Evolutionary conservation across 2,797 vertebrate genomes (phyloP).

Genomic region (Sparus aurata): DNA sequence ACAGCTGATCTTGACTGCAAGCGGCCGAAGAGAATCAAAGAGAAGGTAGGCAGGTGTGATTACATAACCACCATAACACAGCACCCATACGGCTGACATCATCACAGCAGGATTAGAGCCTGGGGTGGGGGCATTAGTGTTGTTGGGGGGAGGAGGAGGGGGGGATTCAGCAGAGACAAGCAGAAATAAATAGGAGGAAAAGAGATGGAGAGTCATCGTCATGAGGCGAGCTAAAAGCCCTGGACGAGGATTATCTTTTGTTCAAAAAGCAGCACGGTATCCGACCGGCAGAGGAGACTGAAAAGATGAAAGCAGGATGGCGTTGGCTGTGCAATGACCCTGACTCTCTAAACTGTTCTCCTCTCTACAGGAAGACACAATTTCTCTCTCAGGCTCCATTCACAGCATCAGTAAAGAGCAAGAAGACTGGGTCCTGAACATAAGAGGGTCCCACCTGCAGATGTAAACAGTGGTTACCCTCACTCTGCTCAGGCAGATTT

Average conservation of each 20-base stretch:
- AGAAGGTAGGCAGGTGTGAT: constrained; percentile 77
- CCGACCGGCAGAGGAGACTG: constrained; percentile 6
- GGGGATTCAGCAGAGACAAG: constrained; percentile 26
- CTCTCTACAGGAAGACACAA: constrained; percentile 37
- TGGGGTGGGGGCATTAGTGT: constrained; percentile 56
- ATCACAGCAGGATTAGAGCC: constrained; percentile 80
- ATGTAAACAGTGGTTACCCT: constrained; percentile 56
- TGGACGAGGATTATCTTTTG: constrained; percentile 48
- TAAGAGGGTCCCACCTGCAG: constrained; percentile 45
- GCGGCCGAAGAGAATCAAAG: constrained; percentile 27
- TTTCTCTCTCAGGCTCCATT: constrained; percentile 30
- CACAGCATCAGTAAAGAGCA: constrained; percentile 22
- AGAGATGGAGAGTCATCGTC: constrained; percentile 35
- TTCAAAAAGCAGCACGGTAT: constrained; percentile 43
- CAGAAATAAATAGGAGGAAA: constrained; percentile 28
- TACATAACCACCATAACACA: constrained; percentile 75
- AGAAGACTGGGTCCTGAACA: constrained; percentile 5
- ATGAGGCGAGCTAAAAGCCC: constrained; percentile 41
- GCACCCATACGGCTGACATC: constrained; percentile 74
- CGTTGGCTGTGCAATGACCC: constrained; percentile 23
- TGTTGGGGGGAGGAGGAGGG: constrained; percentile 33
- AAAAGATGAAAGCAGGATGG: constrained; percentile 47
- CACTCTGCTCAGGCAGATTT: constrained; percentile 38
- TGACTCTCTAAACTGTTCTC: constrained; percentile 30
- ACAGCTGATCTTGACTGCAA: constrained; percentile 45